These are phyloP conservation scores for Casuarius casuarius DNA, from an alignment of 2,113 vertebrate genomes.

Conservation along the genomic window DNA sequence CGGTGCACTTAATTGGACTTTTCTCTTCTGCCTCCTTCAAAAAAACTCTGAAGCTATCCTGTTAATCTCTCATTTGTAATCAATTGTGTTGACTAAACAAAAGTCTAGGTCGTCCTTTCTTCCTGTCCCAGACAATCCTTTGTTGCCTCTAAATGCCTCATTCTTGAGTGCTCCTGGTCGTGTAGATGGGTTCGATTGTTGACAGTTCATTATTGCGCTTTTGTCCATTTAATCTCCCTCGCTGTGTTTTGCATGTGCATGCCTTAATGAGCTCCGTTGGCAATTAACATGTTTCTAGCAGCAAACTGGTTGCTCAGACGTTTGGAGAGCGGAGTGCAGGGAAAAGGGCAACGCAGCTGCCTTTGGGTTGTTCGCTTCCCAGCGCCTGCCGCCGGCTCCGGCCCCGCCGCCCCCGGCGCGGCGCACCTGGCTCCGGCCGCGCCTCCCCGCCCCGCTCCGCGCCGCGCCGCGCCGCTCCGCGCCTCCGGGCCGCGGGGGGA, in stretches of 20 bases:
- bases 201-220: constrained; percentile 97
- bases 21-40: constrained; percentile 90
- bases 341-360: constrained; percentile 93
- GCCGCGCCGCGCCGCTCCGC: background rate
- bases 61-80: constrained; percentile 99
- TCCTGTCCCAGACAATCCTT: constrained; percentile 95
- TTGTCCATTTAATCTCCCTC: constrained; percentile 89
- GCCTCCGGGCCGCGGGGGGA: background rate
- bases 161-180: constrained; percentile 92
- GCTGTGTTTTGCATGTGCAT: constrained; percentile 91
- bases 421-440: constrained; percentile 19
- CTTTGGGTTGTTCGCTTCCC: constrained; percentile 85
- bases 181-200: constrained; percentile 95
- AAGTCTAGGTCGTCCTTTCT: constrained; percentile 97
- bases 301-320: constrained; percentile 95
- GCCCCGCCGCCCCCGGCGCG: constrained; percentile 16
- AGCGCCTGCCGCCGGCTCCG: constrained; percentile 59
- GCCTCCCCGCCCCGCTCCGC: background rate
- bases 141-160: constrained; percentile 96
- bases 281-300: constrained; percentile 98
- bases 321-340: constrained; percentile 87
- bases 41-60: constrained; percentile 92
- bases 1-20: constrained; percentile 99
- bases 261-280: constrained; percentile 94
- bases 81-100: constrained; percentile 99